These are phyloP conservation scores for Dryobotodes eremita DNA, from an alignment of 2,888 invertebrate species.

Conservation along the genomic window DNA sequence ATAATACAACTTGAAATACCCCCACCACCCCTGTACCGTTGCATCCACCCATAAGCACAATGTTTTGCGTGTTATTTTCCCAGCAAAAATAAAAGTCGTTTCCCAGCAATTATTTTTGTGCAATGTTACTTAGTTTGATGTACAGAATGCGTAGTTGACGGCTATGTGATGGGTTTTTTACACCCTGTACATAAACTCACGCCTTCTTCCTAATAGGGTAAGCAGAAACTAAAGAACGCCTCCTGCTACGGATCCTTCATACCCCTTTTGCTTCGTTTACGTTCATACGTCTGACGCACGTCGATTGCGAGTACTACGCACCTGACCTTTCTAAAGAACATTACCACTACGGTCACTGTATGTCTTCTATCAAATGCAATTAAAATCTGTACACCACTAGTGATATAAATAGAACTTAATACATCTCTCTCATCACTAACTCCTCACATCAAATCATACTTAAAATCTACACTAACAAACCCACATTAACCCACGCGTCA, in stretches of 20 bases:
- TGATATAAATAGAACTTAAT: conserved; percentile 8
- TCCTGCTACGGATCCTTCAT: not conserved
- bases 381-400: not conserved
- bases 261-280: not conserved
- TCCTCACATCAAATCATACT: conserved; percentile 41
- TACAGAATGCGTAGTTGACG: no score
- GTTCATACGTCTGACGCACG: not conserved
- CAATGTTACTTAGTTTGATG: no score
- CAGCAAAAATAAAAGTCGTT: no score
- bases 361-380: not conserved
- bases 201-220: not conserved
- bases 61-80: no score
- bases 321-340: not conserved
- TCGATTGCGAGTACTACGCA: no score
- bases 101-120: no score
- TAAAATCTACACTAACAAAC: not conserved
- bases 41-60: no score
- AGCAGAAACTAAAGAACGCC: not conserved
- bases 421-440: not conserved
- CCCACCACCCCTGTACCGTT: no score
- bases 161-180: no score
- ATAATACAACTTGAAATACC: no score
- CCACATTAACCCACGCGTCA: conserved; percentile 19
- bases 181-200: not conserved
- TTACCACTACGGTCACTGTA: not conserved